Evolutionary conservation across 2,888 invertebrate species (phyloP).

Genomic region (Trichopria drosophilae): DNA sequence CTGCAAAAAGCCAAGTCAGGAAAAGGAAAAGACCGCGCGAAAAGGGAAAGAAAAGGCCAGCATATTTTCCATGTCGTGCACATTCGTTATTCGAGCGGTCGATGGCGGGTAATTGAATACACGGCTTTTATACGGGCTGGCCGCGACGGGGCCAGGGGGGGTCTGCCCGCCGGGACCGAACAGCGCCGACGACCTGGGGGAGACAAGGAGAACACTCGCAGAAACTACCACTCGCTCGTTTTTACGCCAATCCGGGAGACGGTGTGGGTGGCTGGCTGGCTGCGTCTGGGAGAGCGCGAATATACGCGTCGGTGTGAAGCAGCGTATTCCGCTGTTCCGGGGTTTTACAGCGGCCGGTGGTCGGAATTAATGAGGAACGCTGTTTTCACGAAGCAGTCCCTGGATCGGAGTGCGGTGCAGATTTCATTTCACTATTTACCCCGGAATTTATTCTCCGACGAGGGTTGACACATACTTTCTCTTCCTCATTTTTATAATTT

Average conservation of each 20-base stretch:
- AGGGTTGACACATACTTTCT: too few species aligned
- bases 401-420: conserved; percentile 44
- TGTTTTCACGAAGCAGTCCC: conserved; percentile 47
- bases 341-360: conserved; percentile 46
- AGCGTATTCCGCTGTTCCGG: conserved; percentile 43
- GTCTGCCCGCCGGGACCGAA: conserved; percentile 1
- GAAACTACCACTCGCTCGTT: background rate
- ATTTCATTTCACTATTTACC: conserved; percentile 51
- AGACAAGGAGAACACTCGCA: background rate
- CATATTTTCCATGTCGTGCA: conserved; percentile 48
- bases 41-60: conserved; percentile 13
- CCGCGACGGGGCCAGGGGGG: conserved; percentile 7
- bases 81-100: conserved; percentile 49
- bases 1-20: background rate
- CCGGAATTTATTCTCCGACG: conserved; percentile 43
- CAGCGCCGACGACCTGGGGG: conserved; percentile 4
- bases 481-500: too few species aligned
- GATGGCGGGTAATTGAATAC: conserved; percentile 51
- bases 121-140: conserved; percentile 43
- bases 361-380: conserved; percentile 49
- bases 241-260: background rate
- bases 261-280: too few species aligned
- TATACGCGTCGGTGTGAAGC: conserved; percentile 38
- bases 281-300: conserved; percentile 24
- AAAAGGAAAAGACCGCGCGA: background rate